Conservation (phyloP, 2,888 invertebrate species). For the Conomelus anceps region DNA sequence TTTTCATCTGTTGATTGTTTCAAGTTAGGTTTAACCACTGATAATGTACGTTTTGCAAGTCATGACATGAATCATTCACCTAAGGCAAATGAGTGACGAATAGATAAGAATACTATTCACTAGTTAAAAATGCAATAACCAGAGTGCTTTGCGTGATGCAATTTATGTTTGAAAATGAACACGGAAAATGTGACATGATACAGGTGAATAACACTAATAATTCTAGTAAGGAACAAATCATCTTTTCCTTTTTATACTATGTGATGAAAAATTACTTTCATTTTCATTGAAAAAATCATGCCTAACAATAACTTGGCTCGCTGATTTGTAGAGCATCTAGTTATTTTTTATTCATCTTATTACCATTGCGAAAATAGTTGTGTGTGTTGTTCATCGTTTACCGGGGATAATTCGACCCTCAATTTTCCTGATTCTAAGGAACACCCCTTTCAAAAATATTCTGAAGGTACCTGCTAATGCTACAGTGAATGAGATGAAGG, state of each 20-base stretch:
- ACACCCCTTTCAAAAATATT: too few species aligned
- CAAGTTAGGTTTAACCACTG: not conserved
- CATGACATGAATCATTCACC: not conserved
- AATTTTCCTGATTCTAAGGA: too few species aligned
- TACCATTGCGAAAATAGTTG: too few species aligned
- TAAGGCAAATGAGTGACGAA: not conserved
- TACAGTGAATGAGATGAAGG: too few species aligned
- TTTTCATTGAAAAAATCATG: not conserved
- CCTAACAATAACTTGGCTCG: too few species aligned
- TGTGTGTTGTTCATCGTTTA: too few species aligned
- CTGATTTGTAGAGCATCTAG: too few species aligned
- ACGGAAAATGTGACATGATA: not conserved
- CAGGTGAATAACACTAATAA: not conserved
- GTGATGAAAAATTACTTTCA: not conserved
- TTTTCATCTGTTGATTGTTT: not conserved
- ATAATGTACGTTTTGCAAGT: not conserved
- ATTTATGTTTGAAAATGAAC: not conserved
- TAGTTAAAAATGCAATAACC: not conserved
- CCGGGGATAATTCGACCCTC: too few species aligned
- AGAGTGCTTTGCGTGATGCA: not conserved
- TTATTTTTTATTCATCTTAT: too few species aligned
- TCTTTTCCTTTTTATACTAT: not conserved
- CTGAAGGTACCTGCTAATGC: too few species aligned
- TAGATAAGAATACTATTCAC: not conserved
- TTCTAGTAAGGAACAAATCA: not conserved